phyloP scores from a whole-genome alignment of 2,113 vertebrate species.

The Corythoichthys intestinalis region DNA sequence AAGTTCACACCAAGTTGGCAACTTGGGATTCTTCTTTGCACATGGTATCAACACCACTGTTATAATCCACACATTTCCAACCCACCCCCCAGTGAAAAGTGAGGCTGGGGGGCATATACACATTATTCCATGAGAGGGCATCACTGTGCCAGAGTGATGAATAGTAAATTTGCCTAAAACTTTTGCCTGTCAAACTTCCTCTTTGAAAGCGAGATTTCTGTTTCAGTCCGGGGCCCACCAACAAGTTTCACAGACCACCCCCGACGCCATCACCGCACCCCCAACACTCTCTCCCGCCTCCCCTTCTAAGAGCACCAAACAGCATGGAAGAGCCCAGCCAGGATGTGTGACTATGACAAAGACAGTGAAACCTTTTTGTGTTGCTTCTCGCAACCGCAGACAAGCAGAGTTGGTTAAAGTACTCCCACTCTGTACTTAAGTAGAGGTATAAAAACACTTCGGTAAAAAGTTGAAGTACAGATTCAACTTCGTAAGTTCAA shows the following conservation, averaged over 20 bases:
- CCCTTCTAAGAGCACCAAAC: slow-evolving; percentile 12
- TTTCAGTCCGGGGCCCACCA: slow-evolving; percentile 49
- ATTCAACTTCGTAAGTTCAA: not conserved
- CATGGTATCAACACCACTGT: slow-evolving; percentile 1
- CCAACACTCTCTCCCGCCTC: not conserved
- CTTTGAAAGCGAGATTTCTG: slow-evolving; percentile 45
- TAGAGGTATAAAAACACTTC: not conserved
- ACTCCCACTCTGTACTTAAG: not conserved
- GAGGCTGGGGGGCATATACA: not conserved
- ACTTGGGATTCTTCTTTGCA: slow-evolving; percentile 8
- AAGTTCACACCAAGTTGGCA: slow-evolving; percentile 53
- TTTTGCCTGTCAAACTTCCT: slow-evolving; percentile 48
- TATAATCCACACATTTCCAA: slow-evolving; percentile 28
- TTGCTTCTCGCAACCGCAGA: slow-evolving; percentile 58
- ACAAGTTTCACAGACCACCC: slow-evolving; percentile 38
- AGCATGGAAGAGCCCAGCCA: slow-evolving; percentile 31
- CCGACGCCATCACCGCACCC: not conserved
- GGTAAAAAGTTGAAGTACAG: not conserved
- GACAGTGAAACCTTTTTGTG: slow-evolving; percentile 48
- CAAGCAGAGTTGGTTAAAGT: slow-evolving; percentile 36
- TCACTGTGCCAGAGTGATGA: slow-evolving; percentile 54
- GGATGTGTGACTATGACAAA: slow-evolving; percentile 53
- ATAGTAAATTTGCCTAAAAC: slow-evolving; percentile 46
- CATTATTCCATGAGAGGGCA: slow-evolving; percentile 67
- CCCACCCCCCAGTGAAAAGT: slow-evolving; percentile 5